Percentiles rank a stretch among this genome's conserved stretches.
Evolutionary conservation across 2,113 vertebrate genomes (phyloP).

Genomic region (Eleginops maclovinus): DNA sequence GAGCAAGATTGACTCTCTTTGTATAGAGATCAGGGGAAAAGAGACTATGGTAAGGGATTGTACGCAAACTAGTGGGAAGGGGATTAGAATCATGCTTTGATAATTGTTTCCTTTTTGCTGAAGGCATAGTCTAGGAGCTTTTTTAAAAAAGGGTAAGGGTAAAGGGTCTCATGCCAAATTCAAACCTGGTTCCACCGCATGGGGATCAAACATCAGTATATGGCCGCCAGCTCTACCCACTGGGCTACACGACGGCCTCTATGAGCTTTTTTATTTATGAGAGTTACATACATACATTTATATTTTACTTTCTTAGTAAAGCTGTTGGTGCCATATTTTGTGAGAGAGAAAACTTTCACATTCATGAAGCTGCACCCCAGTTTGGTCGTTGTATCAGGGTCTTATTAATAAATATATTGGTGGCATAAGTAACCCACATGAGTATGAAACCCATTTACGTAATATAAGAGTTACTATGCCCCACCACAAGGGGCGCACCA

Average conservation of each 20-base stretch:
- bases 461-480: no score
- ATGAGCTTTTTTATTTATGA: no score
- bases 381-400: background rate
- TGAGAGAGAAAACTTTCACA: background rate
- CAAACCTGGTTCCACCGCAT: no score
- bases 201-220: no score
- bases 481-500: no score
- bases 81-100: no score
- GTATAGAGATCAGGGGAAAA: constrained; percentile 13
- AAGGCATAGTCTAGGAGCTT: background rate
- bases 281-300: background rate
- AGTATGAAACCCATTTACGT: no score
- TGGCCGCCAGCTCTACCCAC: no score
- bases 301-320: background rate
- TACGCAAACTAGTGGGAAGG: background rate
- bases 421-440: background rate
- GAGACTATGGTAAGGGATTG: constrained; percentile 1
- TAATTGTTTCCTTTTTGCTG: background rate
- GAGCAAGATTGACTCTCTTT: constrained; percentile 26
- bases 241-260: no score
- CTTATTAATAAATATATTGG: background rate
- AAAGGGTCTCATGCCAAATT: no score
- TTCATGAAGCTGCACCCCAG: background rate
- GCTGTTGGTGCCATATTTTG: background rate
- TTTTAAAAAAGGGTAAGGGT: no score